Conservation (phyloP, 2,113 vertebrate species). For the Anarrhichthys ocellatus region DNA sequence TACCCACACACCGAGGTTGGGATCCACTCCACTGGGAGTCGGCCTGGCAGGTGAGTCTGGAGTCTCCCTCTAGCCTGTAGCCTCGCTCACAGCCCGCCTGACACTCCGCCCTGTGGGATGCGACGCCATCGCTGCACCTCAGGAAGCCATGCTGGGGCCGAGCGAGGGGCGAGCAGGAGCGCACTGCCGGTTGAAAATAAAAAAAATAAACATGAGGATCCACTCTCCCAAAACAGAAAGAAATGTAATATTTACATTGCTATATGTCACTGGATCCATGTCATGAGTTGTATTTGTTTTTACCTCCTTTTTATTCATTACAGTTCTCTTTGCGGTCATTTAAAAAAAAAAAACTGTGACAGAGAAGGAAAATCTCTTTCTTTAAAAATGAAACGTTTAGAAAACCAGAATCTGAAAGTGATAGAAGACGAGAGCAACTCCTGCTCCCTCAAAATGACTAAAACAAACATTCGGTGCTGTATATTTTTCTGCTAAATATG, state of each 20-base stretch:
- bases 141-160: conserved; percentile 86
- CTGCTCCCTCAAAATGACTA: too few relatives aligned
- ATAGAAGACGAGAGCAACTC: too few relatives aligned
- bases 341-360: too few relatives aligned
- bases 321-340: too few relatives aligned
- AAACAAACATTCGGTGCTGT: not conserved
- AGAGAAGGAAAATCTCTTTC: too few relatives aligned
- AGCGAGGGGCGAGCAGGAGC: conserved; percentile 87
- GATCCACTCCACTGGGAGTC: conserved; percentile 91
- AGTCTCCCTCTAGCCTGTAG: conserved; percentile 89
- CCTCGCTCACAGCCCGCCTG: conserved; percentile 88
- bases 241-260: not conserved
- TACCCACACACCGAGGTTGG: conserved; percentile 94
- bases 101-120: conserved; percentile 87
- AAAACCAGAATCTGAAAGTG: too few relatives aligned
- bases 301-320: too few relatives aligned
- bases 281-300: not conserved
- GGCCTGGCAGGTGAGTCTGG: conserved; percentile 88
- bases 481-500: not conserved
- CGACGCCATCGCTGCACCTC: conserved; percentile 85
- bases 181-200: conserved; percentile 80
- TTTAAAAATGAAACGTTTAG: too few relatives aligned
- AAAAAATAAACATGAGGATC: conserved; percentile 6
- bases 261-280: not conserved
- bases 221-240: not conserved